Evolutionary conservation across 2,113 vertebrate species (phyloP).

Genomic region (Pycnonotus jocosus): DNA sequence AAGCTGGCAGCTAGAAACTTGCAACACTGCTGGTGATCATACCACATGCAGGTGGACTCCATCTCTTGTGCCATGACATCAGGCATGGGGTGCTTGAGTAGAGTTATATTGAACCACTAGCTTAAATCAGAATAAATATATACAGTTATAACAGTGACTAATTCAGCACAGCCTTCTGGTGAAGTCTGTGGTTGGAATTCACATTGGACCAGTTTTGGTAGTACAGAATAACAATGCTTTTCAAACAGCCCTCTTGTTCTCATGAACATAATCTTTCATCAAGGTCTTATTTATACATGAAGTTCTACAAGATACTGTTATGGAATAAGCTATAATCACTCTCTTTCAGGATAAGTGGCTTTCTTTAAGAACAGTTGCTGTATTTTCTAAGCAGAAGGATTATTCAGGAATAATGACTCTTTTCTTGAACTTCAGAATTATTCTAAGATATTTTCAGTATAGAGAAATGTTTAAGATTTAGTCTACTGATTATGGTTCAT

Average conservation of each 20-base stretch:
- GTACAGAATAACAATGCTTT: not conserved
- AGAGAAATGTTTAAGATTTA: not conserved
- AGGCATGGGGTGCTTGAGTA: not conserved
- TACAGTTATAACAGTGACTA: not conserved
- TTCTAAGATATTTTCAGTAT: not conserved
- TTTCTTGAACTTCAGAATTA: not conserved
- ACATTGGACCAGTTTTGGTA: not conserved
- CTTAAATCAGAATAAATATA: slow-evolving; percentile 1
- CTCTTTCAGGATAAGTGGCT: not conserved
- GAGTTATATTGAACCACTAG: not conserved
- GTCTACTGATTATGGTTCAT: not conserved
- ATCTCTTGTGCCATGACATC: not conserved
- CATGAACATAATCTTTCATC: slow-evolving; percentile 14
- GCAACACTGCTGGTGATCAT: not conserved
- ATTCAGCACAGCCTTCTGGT: not conserved
- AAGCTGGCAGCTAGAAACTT: not conserved
- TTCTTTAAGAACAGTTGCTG: slow-evolving; percentile 20
- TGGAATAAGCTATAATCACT: slow-evolving; percentile 16
- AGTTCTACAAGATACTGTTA: slow-evolving; percentile 16
- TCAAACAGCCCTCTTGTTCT: slow-evolving; percentile 10
- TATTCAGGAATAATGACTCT: not conserved
- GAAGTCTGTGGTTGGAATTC: not conserved
- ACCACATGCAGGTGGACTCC: not conserved
- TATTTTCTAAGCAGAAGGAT: slow-evolving; percentile 7
- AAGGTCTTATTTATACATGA: not conserved